Evolutionary conservation across 2,113 vertebrate genomes (phyloP).

Genomic region (Ciconia stormi): DNA sequence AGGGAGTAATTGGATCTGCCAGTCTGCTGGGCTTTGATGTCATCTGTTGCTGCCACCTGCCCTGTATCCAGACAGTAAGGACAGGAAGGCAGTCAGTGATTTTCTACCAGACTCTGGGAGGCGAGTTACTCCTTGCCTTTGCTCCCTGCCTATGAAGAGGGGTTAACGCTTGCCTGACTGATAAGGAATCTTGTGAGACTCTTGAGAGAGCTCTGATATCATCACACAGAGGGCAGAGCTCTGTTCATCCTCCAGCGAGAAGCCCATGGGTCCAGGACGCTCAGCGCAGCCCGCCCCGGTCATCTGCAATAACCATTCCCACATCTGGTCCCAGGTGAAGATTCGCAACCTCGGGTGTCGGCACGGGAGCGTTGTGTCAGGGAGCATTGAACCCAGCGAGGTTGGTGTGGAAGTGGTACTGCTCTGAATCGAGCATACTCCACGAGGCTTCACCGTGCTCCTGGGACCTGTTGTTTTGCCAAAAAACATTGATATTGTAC

Average conservation of each 20-base stretch:
- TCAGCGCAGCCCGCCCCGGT: fast-evolving
- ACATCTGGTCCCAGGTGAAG: neutral
- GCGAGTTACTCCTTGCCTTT: neutral
- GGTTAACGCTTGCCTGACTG: neutral
- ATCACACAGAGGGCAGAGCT: fast-evolving
- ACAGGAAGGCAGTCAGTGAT: neutral
- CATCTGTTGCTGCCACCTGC: neutral
- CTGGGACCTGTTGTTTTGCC: neutral
- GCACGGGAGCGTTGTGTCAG: neutral
- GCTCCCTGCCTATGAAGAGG: neutral
- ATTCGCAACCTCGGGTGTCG: fast-evolving
- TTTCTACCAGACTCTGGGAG: neutral
- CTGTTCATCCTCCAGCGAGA: fast-evolving
- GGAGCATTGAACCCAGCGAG: fast-evolving
- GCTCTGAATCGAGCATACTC: neutral
- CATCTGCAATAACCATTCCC: fast-evolving
- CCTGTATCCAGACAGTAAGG: neutral
- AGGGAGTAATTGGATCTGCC: neutral
- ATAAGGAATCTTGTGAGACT: neutral
- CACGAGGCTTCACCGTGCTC: neutral
- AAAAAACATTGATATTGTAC: too few relatives aligned
- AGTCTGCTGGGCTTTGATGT: neutral
- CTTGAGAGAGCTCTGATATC: neutral
- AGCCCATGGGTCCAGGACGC: fast-evolving
- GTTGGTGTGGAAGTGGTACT: neutral